Base-by-base conservation (phyloP, 1,140 invertebrate genomes). In the Cryptotermes secundus region DNA sequence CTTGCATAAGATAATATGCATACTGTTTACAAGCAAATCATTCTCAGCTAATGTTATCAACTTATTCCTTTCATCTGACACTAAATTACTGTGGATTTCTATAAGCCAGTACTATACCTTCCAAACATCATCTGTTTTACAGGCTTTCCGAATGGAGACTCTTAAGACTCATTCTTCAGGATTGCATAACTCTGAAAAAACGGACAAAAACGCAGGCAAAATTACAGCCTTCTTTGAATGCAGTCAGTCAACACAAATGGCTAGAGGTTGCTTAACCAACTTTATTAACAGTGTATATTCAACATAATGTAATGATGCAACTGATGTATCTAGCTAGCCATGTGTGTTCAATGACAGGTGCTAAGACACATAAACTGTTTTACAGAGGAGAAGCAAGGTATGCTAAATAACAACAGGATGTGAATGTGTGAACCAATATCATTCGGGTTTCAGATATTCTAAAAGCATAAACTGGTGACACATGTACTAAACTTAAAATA, bases 201-300 rank as follows among this genome's bases (percentile, higher is more conserved):
- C 79, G 83, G 83, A 84, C 79, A 84, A 84, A 80, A 79, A 84
- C 59, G 83, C 83, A 84, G 83, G 83, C 83, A 84, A 84, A 84
- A 84, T 84, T 84, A 84, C 83, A 84, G 83, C 65, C 83, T 84
- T 84, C 79, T 80, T 72, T 72, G 26, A 26, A 80, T 35, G 34
- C 16, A 49, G 79, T 35, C 42, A 84, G 34, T 84, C 83, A 72
- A 84, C 83, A 84, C 35, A 84, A 72, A 84, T 84, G 83, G 65
- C 83, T 65, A 34, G 26, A 34, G 14, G 14, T 19, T 36, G 22
- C 35, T 26, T 81, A 35, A 9, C 35, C 7, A 81, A 26, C 19
- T 81, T 81, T 16, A 80, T 81, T 22, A 81, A 38, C 7, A n/a
- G n/a, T n/a, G 2, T 36, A 10, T 36, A 49, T 19, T 49, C 14